Base-by-base conservation (phyloP, 2,113 vertebrate genomes). In the Centropristis striata region DNA sequence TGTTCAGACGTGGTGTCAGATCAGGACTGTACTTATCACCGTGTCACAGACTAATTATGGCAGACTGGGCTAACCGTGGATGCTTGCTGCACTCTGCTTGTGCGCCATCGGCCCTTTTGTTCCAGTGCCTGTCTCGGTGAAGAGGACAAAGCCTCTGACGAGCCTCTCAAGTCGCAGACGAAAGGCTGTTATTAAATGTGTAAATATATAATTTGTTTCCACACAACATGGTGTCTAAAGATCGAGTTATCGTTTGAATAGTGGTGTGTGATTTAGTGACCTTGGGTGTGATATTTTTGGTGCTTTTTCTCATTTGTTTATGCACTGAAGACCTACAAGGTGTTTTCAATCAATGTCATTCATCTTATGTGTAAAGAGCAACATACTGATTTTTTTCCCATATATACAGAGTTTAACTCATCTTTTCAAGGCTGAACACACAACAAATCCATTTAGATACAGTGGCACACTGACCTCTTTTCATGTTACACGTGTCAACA, bases 41-140 rank as follows among this genome's bases (percentile, higher is more conserved):
- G 23, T 61, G 68, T 86, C 60, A 70, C 8, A 13, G 39, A 46
- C 60, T 88, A 83, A 86, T 86, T 83, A 83, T 32, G 44, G 58
- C 55, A 25, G 73, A 67, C 60, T 69, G 58, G 28, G 50, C 67
- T 41, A 71, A 47, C 12, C 55, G 55, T 49, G 71, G 51, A 57
- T 36, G 39, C 71, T 69, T 74, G 59, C 73, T 44, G 42, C 42
- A 55, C 20, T 63, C 44, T 80, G 53, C 47, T 37, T 78, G 69
- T 37, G 57, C 69, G 18, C 65, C 75, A 77, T 72, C 69, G 71
- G 32, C 28, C 15, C 41, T 78, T 84, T 90, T 77, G 66, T 86
- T 69, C n/a, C 53, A 25, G 20, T n/a, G 37, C 18, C 64, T 61
- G 27, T 50, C 67, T 71, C 32, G 12, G 57, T 47, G 41, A 81